phyloP scores from a whole-genome alignment of 1,140 invertebrate genomes.

The Lepidotrigona ventralis region DNA sequence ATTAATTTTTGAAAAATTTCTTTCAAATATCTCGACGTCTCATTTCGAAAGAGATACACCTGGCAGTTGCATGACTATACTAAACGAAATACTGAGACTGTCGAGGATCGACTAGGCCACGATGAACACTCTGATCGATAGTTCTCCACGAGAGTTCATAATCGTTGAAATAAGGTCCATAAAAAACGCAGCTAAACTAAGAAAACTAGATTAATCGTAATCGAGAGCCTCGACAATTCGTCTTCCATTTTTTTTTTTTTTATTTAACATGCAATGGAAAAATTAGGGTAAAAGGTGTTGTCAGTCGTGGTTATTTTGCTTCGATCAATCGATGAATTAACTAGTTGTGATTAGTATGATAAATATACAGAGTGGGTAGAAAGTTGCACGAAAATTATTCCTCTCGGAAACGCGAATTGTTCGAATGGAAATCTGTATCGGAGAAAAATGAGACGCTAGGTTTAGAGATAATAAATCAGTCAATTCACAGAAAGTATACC shows the following conservation, averaged over 20 bases:
- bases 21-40: neutral
- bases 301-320: no score
- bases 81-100: neutral
- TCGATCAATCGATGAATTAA: neutral
- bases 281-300: conserved; percentile 14
- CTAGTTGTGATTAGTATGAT: no score
- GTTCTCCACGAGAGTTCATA: conserved; percentile 10
- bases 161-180: conserved; percentile 41
- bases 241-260: neutral
- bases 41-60: neutral
- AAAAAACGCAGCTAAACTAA: conserved; percentile 22
- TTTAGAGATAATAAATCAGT: no score
- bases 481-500: neutral
- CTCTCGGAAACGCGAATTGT: no score
- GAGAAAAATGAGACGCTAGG: no score
- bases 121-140: conserved; percentile 50
- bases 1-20: neutral
- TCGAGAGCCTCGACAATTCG: conserved; percentile 11
- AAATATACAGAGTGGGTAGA: no score
- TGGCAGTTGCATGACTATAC: no score
- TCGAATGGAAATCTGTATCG: no score
- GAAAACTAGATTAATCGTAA: conserved; percentile 27
- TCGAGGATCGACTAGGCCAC: neutral
- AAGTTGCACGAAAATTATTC: no score
- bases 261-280: neutral